Conservation (phyloP, 2,888 invertebrate genomes). For the Timema podura region DNA sequence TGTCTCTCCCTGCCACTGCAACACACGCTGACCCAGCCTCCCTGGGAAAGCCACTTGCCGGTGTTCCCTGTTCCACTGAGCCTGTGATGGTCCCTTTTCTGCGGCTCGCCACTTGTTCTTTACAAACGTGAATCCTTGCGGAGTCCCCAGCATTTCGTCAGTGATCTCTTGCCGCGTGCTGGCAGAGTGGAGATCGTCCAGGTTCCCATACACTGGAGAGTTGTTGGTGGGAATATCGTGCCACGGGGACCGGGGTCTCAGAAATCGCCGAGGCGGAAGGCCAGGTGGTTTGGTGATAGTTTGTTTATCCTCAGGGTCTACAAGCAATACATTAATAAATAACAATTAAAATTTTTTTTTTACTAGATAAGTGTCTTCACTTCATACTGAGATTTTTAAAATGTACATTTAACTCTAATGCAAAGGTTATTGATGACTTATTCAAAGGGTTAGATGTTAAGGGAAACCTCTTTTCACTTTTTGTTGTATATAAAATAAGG, state of each 20-base stretch:
- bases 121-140: constrained; percentile 25
- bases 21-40: background rate
- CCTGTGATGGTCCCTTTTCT: constrained; percentile 5
- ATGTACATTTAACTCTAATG: too few species aligned
- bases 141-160: constrained; percentile 26
- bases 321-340: background rate
- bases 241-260: constrained; percentile 35
- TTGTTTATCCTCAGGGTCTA: background rate
- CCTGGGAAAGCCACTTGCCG: constrained; percentile 17
- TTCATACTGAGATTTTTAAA: too few species aligned
- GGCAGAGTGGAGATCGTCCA: constrained; percentile 12
- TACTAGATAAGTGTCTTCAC: background rate
- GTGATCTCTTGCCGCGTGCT: too few species aligned
- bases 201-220: constrained; percentile 33
- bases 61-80: constrained; percentile 9
- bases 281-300: constrained; percentile 14
- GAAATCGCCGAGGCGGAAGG: constrained; percentile 23
- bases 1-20: constrained; percentile 1
- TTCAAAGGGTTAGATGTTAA: too few species aligned
- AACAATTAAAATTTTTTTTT: background rate
- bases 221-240: constrained; percentile 40
- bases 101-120: constrained; percentile 26
- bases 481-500: too few species aligned
- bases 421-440: too few species aligned
- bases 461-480: too few species aligned